Base-by-base conservation (phyloP, 2,888 invertebrate genomes). In the Amblyjoppa fuscipennis region DNA sequence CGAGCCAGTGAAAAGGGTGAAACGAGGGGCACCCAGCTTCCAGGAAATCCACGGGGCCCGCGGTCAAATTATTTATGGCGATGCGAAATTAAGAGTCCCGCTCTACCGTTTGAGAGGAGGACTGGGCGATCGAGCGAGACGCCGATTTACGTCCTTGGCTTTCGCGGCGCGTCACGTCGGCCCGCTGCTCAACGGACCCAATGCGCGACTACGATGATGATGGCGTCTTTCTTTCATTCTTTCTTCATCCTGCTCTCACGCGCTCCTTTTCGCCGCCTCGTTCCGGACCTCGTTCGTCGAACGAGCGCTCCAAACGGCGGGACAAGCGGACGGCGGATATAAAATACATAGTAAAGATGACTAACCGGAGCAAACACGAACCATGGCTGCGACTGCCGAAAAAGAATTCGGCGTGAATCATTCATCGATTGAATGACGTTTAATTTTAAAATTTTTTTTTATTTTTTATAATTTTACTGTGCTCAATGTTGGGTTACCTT, bases 11-110 rank as follows among this genome's bases (percentile, higher is more conserved):
- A 75, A 78, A 78, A 68, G 74, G 64, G 71, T 73, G 74, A 73
- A 64, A 64, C 78, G 69, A 51, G 70, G 81, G 77, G 68, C 81
- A 71, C 74, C 84, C 75, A 80, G 84, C 90, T 93, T 93, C 93
- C 91, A 91, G 92, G 92, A 93, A 93, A 93, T 89, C 89, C 89
- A 89, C 90, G 89, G 89, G 91, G 84, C 90, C 91, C 91, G 91
- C 92, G 93, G 92, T 93, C 92, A 93, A 93, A 93, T 93, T 93
- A 93, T 93, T 93, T 93, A 93, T 93, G 93, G 93, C 93, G 92
- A 93, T 93, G 93, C 91, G 93, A 93, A 93, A 93, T 93, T 93
- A 93, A 93, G 93, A 93, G 93, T 93, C 92, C 92, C 93, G 91
- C 90, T 92, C 85, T 83, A 77, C 90, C 89, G 90, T 91, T 90